Evolutionary conservation across 1,140 invertebrate species (phyloP).

Genomic region (Hylaeus anthracinus): DNA sequence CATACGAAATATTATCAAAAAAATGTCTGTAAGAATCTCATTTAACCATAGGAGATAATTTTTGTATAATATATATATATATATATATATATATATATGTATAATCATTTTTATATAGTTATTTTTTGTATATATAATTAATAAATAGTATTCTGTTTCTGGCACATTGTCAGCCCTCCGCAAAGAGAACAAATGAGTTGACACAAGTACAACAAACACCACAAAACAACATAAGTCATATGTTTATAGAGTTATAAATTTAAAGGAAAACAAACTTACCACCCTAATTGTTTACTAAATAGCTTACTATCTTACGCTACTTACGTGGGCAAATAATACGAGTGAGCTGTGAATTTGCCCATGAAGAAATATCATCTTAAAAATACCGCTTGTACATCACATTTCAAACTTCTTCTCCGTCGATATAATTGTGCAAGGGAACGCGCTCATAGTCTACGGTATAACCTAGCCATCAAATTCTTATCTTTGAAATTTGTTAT

Average conservation of each 20-base stretch:
- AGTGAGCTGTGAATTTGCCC: conserved; percentile 35
- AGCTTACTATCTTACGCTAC: conserved; percentile 29
- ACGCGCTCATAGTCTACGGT: conserved; percentile 22
- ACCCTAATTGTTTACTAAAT: conserved; percentile 39
- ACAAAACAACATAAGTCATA: conserved; percentile 35
- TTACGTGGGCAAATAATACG: conserved; percentile 16
- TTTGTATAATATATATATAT: conserved; percentile 62
- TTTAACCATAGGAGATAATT: conserved; percentile 60
- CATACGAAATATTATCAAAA: conserved; percentile 20
- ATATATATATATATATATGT: conserved; percentile 59
- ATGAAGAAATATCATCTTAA: conserved; percentile 34
- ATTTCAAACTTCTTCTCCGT: conserved; percentile 34
- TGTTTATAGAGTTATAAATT: conserved; percentile 36
- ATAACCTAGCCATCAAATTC: conserved; percentile 23
- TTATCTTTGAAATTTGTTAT: background rate
- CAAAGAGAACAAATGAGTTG: conserved; percentile 58
- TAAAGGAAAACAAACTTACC: conserved; percentile 39
- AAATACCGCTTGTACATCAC: conserved; percentile 50
- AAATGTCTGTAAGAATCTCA: conserved; percentile 42
- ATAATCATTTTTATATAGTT: conserved; percentile 51
- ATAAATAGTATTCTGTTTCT: conserved; percentile 74
- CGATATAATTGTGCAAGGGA: conserved; percentile 22
- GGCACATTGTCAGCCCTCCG: conserved; percentile 68
- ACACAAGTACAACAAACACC: conserved; percentile 60
- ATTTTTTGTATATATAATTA: conserved; percentile 63